Evolutionary conservation across 2,797 vertebrate genomes (phyloP), one percentile per base, ranked within the genome.

Genomic region (Etheostoma nigrum): DNA sequence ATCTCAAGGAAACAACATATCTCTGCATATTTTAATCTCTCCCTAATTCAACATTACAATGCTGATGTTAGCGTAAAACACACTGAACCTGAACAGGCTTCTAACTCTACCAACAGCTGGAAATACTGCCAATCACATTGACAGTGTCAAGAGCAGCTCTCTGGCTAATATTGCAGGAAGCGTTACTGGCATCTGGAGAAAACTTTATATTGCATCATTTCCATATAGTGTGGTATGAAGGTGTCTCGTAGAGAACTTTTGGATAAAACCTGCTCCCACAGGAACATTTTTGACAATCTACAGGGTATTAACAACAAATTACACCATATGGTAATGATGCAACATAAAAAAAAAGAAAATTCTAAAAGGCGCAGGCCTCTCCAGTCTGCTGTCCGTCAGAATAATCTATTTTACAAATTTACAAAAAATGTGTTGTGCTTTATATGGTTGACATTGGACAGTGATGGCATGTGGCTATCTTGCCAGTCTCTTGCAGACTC

Each of bases 111-210:
- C 70, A 86, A 76, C 89, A 88, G 86, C 89, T 87, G 91, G 76
- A 88, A 81, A 80, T 13, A 10, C 81, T 87, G 82, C 78, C 85
- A 83, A 79, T 91, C 90, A 86, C 69, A 48, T 49, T 58, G 79
- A 67, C 45, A 7, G 81, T 67, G 76, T 90, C 75, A 68, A 78
- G 72, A 87, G 74, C 80, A 33, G 61, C 60, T 27, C 54, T 72
- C 52, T 48, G 60, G 72, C 67, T 65, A 63, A 33, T 72, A 65
- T 59, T 51, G 66, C 77, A 80, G 68, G 68, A 68, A 66, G 70
- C 75, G 27, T 86, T 58, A n/a, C 18, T 33, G 51, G 76, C 82
- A 88, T 88, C 85, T 84, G 84, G 84, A 82, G 64, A 67, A 74
- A 78, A 74, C 79, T 78, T 86, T 73, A 63, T 30, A 61, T 68